A percentile compares a stretch with the other conserved stretches of the same genome.
These are phyloP conservation scores for Pantherophis vulpinus DNA, from an alignment of 2,797 vertebrate genomes.

Conservation along the genomic window DNA sequence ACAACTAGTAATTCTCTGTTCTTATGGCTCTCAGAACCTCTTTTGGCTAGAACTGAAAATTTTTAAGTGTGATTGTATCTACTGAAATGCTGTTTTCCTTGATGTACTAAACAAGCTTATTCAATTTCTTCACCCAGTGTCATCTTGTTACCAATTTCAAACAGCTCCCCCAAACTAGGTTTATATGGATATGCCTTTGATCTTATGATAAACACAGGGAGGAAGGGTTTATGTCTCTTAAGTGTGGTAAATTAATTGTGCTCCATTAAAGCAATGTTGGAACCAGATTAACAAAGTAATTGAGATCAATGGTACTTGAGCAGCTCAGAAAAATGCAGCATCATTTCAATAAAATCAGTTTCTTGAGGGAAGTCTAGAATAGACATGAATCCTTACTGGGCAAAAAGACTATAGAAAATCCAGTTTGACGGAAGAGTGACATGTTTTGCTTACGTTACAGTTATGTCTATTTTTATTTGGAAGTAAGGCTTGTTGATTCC, in stretches of 20 bases:
- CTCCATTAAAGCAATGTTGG: not conserved
- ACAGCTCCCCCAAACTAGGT: no score
- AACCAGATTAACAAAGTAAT: not conserved
- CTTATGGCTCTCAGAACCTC: not conserved
- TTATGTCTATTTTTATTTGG: not conserved
- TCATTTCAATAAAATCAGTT: not conserved
- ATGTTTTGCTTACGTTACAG: not conserved
- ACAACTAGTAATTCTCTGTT: not conserved
- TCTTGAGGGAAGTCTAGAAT: not conserved
- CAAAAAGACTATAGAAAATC: not conserved
- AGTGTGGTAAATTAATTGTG: not conserved
- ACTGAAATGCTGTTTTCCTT: not conserved
- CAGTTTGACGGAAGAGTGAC: not conserved
- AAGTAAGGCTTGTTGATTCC: not conserved
- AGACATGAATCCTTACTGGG: not conserved
- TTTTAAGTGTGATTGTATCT: not conserved
- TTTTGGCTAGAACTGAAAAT: not conserved
- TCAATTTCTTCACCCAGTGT: not conserved
- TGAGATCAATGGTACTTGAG: not conserved
- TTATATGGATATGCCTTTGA: not conserved
- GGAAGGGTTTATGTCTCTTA: not conserved
- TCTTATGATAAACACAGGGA: not conserved
- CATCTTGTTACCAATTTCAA: not conserved
- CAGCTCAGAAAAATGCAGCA: not conserved
- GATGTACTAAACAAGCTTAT: not conserved